Conservation (phyloP, 2,888 invertebrate species). For the Thymelicus sylvestris region DNA sequence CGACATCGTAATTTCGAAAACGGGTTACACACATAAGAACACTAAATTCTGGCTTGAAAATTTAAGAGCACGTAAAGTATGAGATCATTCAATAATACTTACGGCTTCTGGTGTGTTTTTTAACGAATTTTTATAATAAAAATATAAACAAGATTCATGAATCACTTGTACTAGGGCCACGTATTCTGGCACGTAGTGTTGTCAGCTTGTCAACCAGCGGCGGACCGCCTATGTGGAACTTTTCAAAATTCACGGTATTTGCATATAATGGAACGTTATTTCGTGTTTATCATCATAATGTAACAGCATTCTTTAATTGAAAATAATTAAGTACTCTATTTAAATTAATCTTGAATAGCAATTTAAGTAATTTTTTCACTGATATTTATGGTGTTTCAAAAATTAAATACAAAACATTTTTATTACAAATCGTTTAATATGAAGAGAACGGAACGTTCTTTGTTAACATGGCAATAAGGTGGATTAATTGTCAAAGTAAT, state of each 20-base stretch:
- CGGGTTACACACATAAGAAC: slow-evolving; percentile 47
- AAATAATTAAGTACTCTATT: not conserved
- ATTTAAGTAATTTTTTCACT: not conserved
- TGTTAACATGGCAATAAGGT: slow-evolving; percentile 52
- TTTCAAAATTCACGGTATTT: slow-evolving; percentile 59
- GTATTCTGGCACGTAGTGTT: slow-evolving; percentile 77
- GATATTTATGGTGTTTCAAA: not conserved
- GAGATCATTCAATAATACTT: slow-evolving; percentile 55
- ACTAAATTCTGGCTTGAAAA: slow-evolving; percentile 42
- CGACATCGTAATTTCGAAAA: slow-evolving; percentile 58
- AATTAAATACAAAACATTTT: not conserved
- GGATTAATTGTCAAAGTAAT: slow-evolving; percentile 46
- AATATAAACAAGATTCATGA: slow-evolving; percentile 78
- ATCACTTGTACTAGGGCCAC: slow-evolving; percentile 76
- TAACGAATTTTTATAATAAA: slow-evolving; percentile 68
- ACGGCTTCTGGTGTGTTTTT: slow-evolving; percentile 64
- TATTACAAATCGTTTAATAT: not conserved
- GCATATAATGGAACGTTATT: slow-evolving; percentile 57
- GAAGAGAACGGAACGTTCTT: slow-evolving; percentile 40
- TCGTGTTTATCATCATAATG: not conserved
- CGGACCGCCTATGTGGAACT: slow-evolving; percentile 81
- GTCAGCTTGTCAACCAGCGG: slow-evolving; percentile 78
- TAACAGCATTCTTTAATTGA: not conserved
- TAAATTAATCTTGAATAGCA: too few species aligned
- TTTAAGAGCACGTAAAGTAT: slow-evolving; percentile 28